phyloP scores from a whole-genome alignment of 1,140 invertebrate genomes.

The Nasonia longicornis region DNA sequence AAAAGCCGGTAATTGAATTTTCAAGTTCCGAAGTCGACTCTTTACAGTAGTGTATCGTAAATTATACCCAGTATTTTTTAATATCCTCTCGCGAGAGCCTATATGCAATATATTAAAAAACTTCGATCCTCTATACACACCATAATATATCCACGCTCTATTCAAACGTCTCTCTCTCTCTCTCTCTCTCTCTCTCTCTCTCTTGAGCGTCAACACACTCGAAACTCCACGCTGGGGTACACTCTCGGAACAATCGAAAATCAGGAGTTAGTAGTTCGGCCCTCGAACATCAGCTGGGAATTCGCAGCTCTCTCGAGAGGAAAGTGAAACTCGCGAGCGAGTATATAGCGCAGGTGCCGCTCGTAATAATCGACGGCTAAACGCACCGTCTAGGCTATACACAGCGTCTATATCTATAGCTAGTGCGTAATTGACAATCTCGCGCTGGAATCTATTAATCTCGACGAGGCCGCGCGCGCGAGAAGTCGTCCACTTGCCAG shows the following conservation, averaged over 20 bases:
- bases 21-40: not conserved
- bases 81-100: not conserved
- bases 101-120: too few relatives aligned
- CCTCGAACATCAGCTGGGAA: not conserved
- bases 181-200: too few relatives aligned
- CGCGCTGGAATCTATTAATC: conserved; percentile 38
- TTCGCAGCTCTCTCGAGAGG: conserved; percentile 38
- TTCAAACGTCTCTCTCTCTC: too few relatives aligned
- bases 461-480: not conserved
- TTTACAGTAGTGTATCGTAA: not conserved
- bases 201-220: too few relatives aligned
- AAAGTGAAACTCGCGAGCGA: conserved; percentile 24
- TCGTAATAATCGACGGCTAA: not conserved
- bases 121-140: too few relatives aligned
- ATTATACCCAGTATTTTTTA: not conserved
- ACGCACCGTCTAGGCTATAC: not conserved
- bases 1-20: conserved; percentile 1
- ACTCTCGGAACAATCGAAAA: too few relatives aligned
- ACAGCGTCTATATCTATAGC: not conserved
- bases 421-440: conserved; percentile 38
- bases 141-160: too few relatives aligned
- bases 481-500: too few relatives aligned
- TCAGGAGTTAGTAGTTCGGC: too few relatives aligned
- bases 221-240: too few relatives aligned
- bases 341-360: too few relatives aligned